Evolutionary conservation across 2,113 vertebrate genomes (phyloP), one percentile per base, ranked within the genome.

Genomic region (Muscicapa adusta): DNA sequence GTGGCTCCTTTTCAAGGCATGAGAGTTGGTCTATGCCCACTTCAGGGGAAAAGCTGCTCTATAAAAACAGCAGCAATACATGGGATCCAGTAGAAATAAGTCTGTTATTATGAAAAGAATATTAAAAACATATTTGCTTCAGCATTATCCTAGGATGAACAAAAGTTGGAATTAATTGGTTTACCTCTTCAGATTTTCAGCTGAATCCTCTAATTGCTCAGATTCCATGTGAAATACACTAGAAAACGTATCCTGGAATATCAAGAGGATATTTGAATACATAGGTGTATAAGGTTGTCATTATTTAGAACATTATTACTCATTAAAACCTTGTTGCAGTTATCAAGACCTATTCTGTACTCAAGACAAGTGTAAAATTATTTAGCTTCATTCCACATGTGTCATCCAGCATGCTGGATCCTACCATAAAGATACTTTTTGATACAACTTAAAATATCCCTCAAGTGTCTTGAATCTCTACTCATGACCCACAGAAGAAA

Each of bases 181-280:
- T 98, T 99, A 99, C 99, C 99, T 99, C 96, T 98, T 98, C 71
- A 98, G 80, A 42, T 95, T 81, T 54, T 98, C 98, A 29, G 98
- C 70, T 56, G 98, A 94, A 75, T 98, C 98, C 54, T 96, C 94
- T 45, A 99, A 96, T 88, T 99, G 98, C 62, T 99, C 98, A 66
- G 98, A 98, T 89, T 99, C 99, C 99, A 99, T 99, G 95, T 99
- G 98, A 96, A 99, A 99, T 83, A 99, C 98, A 60, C 99, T 99
- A 93, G 99, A 99, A 97, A 99, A 99, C 42, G 99, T 98, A 96
- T 99, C 99, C 99, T 99, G 97, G 51, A 97, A 98, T n/a, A 94
- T 11, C 82, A 8, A 42, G 20, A 95, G 29, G 34, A 43, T 87
- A 79, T 60, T 88, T 90, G 53, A 93, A 92, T 63, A 54, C 16